Base-by-base conservation (phyloP, 1,140 invertebrate genomes). In the Condylostylus longicornis region DNA sequence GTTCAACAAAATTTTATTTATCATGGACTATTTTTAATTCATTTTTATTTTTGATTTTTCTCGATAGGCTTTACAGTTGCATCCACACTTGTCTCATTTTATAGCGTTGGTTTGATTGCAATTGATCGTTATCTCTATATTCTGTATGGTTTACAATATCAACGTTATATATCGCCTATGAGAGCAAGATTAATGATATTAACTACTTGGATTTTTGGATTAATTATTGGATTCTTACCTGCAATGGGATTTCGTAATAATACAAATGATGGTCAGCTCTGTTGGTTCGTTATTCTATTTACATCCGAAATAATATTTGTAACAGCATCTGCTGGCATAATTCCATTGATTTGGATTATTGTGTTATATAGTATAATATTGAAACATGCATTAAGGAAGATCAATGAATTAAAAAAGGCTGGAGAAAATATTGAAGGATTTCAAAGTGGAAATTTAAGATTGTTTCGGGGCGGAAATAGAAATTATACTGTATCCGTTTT, bases 41-140 rank as follows among this genome's bases (percentile, higher is more conserved):
- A n/a, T 18, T 18, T 12, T 37, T 12, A 27, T 12, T 32, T 32
- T 19, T 27, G 17, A 28, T 27, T n/a, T 20, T 18, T 40, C 13
- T 7, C 29, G 10, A 21, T 47, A 72, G 70, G 69, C 36, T 58
- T 70, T 61, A 59, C 71, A 18, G 67, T 70, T 13, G 66, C 67
- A 38, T 66, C 66, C 17, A 66, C 68, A 0, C 52, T 72, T 46
- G 65, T 68, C n/a, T 71, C 69, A 2, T 64, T 71, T 18, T 70
- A 70, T 45, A 71, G 66, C 18, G 66, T 72, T 0, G 67, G 63
- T 3, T 45, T 72, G n/a, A 69, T 73, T 35, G 69, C 64, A 20
- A 50, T 71, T 2, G 70, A 73, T 42, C 50, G 70, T 21, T 73
- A 66, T 42, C 58, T 72, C 29, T 73, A 70, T 43, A 73, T 73